Conservation (phyloP, 2,113 vertebrate species). For the Eulemur rufifrons region DNA sequence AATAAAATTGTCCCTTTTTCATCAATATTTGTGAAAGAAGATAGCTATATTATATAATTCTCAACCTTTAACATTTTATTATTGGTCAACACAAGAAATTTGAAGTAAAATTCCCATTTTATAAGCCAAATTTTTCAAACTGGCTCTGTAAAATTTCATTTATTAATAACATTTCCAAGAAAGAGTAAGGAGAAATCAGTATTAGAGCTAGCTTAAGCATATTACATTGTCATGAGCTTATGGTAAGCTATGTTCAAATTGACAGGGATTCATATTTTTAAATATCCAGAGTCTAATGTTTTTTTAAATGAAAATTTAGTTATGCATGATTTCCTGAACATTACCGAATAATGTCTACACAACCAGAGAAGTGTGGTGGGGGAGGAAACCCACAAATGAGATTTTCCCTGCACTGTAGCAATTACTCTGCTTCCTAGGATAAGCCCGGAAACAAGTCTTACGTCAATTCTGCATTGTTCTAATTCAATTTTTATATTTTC, state of each 20-base stretch:
- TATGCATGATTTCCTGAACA: constrained; percentile 53
- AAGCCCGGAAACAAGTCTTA: background rate
- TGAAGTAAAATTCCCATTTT: background rate
- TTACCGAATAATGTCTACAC: constrained; percentile 16
- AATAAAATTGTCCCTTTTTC: background rate
- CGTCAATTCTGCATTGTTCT: background rate
- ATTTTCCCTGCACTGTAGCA: background rate
- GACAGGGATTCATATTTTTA: background rate
- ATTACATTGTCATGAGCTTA: background rate
- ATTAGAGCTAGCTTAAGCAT: background rate
- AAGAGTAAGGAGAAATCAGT: background rate
- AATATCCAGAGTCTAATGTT: background rate
- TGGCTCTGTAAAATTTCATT: background rate
- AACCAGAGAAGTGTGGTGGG: background rate
- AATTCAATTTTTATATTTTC: constrained; percentile 28
- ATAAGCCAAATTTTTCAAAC: background rate
- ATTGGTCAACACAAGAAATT: background rate
- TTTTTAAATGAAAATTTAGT: constrained; percentile 47
- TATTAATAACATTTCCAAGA: background rate
- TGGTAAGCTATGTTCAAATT: background rate
- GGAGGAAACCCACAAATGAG: constrained; percentile 17
- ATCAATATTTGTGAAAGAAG: background rate
- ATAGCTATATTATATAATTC: background rate
- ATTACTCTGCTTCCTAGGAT: background rate
- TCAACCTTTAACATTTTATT: background rate